Evolutionary conservation across 2,797 vertebrate species (phyloP).

Genomic region (Chiroxiphia lanceolata): DNA sequence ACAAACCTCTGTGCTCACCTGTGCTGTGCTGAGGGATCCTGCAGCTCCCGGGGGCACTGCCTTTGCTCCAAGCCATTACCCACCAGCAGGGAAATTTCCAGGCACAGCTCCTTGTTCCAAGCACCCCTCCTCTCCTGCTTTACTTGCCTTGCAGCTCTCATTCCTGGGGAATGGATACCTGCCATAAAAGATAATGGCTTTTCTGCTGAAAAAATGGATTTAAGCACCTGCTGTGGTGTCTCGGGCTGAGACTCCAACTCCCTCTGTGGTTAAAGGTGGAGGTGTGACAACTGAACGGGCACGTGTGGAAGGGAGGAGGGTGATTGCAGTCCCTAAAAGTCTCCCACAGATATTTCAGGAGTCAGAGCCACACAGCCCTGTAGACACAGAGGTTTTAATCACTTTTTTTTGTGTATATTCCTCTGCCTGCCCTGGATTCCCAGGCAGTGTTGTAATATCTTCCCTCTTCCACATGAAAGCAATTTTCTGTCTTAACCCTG

Average conservation of each 20-base stretch:
- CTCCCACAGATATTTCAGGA: background rate
- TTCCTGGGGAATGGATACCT: background rate
- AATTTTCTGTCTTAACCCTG: background rate
- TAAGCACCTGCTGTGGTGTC: background rate
- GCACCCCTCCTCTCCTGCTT: background rate
- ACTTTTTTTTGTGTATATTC: background rate
- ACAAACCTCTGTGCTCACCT: background rate
- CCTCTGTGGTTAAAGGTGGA: background rate
- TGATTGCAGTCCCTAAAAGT: background rate
- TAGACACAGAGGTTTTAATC: background rate
- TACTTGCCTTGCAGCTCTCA: background rate
- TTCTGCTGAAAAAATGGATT: background rate
- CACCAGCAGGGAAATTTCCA: background rate
- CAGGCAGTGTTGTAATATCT: fast-evolving
- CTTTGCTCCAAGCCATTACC: background rate
- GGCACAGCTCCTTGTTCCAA: background rate
- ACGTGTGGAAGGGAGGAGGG: fast-evolving
- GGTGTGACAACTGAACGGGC: background rate
- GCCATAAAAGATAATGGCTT: background rate
- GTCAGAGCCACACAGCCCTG: background rate
- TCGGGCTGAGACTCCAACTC: background rate
- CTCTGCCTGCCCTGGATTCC: background rate
- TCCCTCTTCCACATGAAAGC: background rate
- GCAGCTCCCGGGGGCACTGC: background rate
- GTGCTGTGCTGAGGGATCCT: background rate